phyloP scores from a whole-genome alignment of 2,797 vertebrate genomes.

The Gymnothorax javanicus region DNA sequence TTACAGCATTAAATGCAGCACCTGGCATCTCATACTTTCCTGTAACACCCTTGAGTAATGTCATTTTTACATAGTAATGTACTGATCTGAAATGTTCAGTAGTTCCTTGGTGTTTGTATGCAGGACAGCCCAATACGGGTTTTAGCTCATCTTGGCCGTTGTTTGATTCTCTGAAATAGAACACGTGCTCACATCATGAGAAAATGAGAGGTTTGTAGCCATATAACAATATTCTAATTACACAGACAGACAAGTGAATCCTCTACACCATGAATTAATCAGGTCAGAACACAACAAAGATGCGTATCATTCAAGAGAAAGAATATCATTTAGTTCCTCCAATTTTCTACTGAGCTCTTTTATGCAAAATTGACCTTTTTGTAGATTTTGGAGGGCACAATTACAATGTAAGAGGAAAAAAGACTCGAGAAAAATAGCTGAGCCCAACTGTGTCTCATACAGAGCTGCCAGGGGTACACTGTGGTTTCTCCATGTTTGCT shows the following conservation, averaged over 20 bases:
- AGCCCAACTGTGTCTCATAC: not conserved
- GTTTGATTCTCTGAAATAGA: constrained; percentile 48
- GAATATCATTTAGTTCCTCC: constrained; percentile 58
- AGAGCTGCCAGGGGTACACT: not conserved
- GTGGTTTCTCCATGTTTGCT: not conserved
- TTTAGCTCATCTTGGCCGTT: not conserved
- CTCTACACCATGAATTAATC: constrained; percentile 54
- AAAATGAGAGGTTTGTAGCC: constrained; percentile 57
- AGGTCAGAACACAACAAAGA: constrained; percentile 49
- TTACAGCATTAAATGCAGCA: not conserved
- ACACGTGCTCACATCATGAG: constrained; percentile 58
- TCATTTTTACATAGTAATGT: not conserved
- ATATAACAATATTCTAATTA: constrained; percentile 64
- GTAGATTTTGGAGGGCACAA: not conserved
- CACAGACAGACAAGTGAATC: constrained; percentile 71
- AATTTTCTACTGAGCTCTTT: constrained; percentile 47
- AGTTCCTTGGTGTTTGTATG: constrained; percentile 41
- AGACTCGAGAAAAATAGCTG: not conserved
- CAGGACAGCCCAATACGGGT: constrained; percentile 27
- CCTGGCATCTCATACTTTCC: too few relatives aligned
- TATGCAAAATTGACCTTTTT: not conserved
- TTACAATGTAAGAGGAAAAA: not conserved
- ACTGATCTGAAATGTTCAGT: constrained; percentile 15
- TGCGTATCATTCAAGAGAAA: constrained; percentile 44
- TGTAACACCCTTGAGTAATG: not conserved